A percentile compares a stretch with the other conserved stretches of the same genome.
Conservation (phyloP, 2,113 vertebrate genomes). For the Peromyscus leucopus region DNA sequence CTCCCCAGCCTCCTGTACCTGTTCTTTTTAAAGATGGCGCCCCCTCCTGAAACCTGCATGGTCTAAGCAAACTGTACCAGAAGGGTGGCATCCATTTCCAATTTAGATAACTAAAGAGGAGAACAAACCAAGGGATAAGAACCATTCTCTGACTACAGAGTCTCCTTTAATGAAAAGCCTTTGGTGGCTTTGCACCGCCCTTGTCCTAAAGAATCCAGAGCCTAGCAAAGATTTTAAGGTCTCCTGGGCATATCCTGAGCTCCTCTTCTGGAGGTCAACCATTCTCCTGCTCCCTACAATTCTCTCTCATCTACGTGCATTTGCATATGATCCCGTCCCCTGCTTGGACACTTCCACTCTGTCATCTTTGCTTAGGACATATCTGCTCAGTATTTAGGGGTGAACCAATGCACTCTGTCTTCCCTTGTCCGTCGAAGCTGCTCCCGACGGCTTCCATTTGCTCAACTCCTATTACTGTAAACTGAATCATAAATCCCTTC, state of each 20-base stretch:
- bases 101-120: background rate
- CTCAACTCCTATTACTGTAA: background rate
- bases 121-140: background rate
- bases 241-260: background rate
- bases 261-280: background rate
- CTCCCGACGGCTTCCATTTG: background rate
- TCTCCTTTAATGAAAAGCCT: background rate
- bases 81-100: background rate
- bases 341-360: background rate
- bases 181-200: background rate
- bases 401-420: background rate
- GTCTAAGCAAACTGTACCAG: background rate
- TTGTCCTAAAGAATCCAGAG: background rate
- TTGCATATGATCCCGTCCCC: background rate
- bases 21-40: background rate
- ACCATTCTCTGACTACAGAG: background rate
- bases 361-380: background rate
- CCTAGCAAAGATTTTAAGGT: background rate
- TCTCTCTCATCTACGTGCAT: background rate
- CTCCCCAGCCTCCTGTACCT: background rate
- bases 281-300: background rate
- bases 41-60: background rate
- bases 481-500: conserved; percentile 6
- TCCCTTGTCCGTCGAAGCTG: background rate
- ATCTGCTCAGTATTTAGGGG: conserved; percentile 17